phyloP scores from a whole-genome alignment of 2,113 vertebrate genomes.

The Anolis carolinensis region DNA sequence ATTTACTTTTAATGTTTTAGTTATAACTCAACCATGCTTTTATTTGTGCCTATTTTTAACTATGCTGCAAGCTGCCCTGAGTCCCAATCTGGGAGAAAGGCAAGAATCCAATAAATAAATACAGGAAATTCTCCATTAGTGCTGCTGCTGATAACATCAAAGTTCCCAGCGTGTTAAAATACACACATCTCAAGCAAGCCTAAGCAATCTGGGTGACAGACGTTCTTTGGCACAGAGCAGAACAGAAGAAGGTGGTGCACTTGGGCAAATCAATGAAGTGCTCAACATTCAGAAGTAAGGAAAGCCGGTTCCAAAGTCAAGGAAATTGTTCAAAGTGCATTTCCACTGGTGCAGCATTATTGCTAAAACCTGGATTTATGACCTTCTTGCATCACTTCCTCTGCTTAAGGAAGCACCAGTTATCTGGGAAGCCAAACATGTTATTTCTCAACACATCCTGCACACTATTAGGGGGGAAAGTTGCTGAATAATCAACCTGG shows the following conservation, averaged over 20 bases:
- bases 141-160: too few species aligned
- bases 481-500: not conserved
- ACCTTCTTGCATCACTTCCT: not conserved
- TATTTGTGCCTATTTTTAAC: too few species aligned
- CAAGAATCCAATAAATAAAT: too few species aligned
- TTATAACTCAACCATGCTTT: too few species aligned
- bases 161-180: not conserved
- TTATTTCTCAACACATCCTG: slow-evolving; percentile 3
- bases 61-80: too few species aligned
- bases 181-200: too few species aligned
- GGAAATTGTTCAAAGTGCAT: not conserved
- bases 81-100: too few species aligned
- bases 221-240: not conserved
- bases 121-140: too few species aligned
- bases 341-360: rapidly evolving
- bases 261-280: not conserved
- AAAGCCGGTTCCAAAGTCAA: not conserved
- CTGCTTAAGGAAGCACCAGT: not conserved
- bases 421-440: not conserved
- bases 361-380: not conserved
- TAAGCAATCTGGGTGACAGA: not conserved
- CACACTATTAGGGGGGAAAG: not conserved
- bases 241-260: not conserved
- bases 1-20: too few species aligned
- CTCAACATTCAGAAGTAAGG: not conserved